A percentile compares a stretch with the other conserved stretches of the same genome.
Conservation (phyloP, 2,797 vertebrate species). For the Siniperca obscura region DNA sequence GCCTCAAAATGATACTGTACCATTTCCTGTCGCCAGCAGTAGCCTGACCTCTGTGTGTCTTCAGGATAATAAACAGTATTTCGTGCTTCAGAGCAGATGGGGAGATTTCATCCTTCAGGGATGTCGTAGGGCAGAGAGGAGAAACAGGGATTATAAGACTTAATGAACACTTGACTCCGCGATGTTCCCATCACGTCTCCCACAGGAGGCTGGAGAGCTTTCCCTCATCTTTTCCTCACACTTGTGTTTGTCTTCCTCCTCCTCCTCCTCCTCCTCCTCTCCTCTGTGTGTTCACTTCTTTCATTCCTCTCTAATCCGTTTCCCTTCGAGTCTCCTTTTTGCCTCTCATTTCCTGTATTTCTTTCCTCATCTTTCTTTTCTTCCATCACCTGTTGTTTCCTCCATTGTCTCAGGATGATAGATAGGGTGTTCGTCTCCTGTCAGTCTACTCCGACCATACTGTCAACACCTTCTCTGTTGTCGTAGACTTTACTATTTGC, state of each 20-base stretch:
- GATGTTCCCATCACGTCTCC: conserved; percentile 22
- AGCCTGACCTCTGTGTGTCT: conserved; percentile 15
- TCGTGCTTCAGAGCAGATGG: conserved; percentile 10
- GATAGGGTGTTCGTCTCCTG: too few species aligned
- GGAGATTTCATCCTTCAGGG: conserved; percentile 22
- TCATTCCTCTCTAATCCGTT: neutral
- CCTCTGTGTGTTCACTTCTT: neutral
- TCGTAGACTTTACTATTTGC: too few species aligned
- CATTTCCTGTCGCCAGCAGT: neutral
- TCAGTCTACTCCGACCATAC: neutral
- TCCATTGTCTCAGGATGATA: too few species aligned
- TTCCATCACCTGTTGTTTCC: neutral
- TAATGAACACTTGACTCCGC: conserved; percentile 45
- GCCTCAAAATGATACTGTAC: too few species aligned
- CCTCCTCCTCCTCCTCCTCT: neutral
- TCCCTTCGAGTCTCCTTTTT: neutral
- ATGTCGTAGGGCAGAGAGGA: conserved; percentile 26
- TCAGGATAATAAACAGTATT: neutral
- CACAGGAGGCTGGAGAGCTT: neutral
- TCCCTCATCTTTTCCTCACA: neutral
- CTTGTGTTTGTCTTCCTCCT: neutral
- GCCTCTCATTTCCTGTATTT: neutral
- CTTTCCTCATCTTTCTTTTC: too few species aligned
- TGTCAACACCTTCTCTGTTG: too few species aligned
- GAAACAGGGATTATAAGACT: conserved; percentile 35